A percentile compares a stretch with the other conserved stretches of the same genome.
phyloP scores from a whole-genome alignment of 1,140 invertebrate species.

The Drosophila sproati region DNA sequence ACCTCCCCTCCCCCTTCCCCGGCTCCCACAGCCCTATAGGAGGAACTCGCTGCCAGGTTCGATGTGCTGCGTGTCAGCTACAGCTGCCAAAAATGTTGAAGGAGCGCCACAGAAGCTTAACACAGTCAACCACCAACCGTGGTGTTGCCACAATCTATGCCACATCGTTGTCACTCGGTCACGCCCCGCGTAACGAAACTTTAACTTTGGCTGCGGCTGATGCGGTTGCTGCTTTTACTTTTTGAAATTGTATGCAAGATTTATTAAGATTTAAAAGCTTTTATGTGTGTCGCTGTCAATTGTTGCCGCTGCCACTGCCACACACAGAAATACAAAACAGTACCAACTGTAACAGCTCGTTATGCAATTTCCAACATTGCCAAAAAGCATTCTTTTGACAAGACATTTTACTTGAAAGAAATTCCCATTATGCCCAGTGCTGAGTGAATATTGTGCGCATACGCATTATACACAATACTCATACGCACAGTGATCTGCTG shows the following conservation, averaged over 20 bases:
- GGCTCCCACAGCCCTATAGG: neutral
- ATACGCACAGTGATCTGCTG: slow-evolving; percentile 10
- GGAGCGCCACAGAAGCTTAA: slow-evolving; percentile 24
- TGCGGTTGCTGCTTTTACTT: slow-evolving; percentile 51
- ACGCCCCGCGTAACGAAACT: slow-evolving; percentile 41
- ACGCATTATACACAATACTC: slow-evolving; percentile 6
- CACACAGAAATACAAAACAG: slow-evolving; percentile 17
- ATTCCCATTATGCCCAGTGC: neutral
- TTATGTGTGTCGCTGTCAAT: slow-evolving; percentile 80
- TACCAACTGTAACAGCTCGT: neutral
- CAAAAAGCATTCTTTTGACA: slow-evolving; percentile 3
- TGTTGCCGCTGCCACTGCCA: slow-evolving; percentile 40
- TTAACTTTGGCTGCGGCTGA: slow-evolving; percentile 26
- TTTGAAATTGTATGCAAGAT: slow-evolving; percentile 83
- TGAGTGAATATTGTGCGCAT: neutral
- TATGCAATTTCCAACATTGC: slow-evolving; percentile 13
- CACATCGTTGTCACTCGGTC: slow-evolving; percentile 55
- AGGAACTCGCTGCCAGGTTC: neutral
- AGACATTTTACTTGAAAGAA: slow-evolving; percentile 21
- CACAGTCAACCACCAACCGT: slow-evolving; percentile 9
- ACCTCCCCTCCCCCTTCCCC: neutral
- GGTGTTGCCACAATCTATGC: slow-evolving; percentile 41
- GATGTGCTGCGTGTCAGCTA: slow-evolving; percentile 41
- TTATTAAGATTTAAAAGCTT: slow-evolving; percentile 84
- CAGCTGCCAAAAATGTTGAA: slow-evolving; percentile 35